Base-by-base conservation (phyloP, 1,140 invertebrate species). In the Theocolax elegans region DNA sequence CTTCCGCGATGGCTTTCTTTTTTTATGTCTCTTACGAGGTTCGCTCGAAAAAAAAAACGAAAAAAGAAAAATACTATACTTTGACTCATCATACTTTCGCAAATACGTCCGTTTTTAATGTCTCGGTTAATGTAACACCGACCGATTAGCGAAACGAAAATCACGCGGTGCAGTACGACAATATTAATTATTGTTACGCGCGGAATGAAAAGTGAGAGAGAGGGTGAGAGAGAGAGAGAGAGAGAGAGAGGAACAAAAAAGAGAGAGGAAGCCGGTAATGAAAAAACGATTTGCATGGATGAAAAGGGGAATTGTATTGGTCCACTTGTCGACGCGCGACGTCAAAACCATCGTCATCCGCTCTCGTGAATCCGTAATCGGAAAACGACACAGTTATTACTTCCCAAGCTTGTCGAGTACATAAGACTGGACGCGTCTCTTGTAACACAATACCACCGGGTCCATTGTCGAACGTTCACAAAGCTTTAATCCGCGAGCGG, bases 401-500 rank as follows among this genome's bases (percentile, higher is more conserved):
- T 62, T 0, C 0, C 6, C 8, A 9, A 17, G 23, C 17, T 13
- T 8, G 23, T 9, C 9, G 46, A 64, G 46, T 27, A 17, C 21
- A 12, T 3, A 42, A 58, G 10, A 23, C 29, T 19, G 19, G 1
- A 7, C 12, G 17, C 1, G 15, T 51, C 10, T 3, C 48, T 12
- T 17, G 21, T 46, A 40, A 13, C 13, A 68, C 51, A 40, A 64
- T 49, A 8, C 29, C 6, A 6, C 6, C 1, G n/a, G 35, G 13
- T 19, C n/a, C 56, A 60, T 51, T 68, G 40, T 49, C 13, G 1
- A 4, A 12, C n/a, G 29, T 2, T 4, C 54, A 69, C 67, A 72
- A 74, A 74, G 70, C 46, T 48, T 75, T 73, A 75, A 75, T 73
- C 74, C 74, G 53, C 58, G 44, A 71, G 49, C 56, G 51, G 46